These are phyloP conservation scores for Fulica atra DNA, from an alignment of 2,113 vertebrate genomes.

Conservation along the genomic window DNA sequence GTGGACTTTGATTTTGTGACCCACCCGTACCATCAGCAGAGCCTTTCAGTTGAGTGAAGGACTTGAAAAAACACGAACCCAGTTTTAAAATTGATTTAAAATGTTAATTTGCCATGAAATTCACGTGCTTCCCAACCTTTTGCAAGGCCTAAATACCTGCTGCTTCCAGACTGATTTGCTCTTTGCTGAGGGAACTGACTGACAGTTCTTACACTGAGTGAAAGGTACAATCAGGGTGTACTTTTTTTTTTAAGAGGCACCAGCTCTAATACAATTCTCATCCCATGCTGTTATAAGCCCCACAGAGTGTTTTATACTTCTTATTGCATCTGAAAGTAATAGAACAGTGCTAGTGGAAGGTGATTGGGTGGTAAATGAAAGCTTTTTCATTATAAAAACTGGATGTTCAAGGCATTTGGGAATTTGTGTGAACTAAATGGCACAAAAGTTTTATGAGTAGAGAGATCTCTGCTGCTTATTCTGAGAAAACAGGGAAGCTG, in stretches of 20 bases:
- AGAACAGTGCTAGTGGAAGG: not conserved
- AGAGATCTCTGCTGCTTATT: not conserved
- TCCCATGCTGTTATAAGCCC: conserved; percentile 6
- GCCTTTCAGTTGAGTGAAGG: not conserved
- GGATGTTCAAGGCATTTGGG: conserved; percentile 12
- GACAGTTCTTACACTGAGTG: not conserved
- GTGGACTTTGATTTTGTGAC: not conserved
- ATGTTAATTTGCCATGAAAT: conserved; percentile 7
- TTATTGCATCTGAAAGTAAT: conserved; percentile 20
- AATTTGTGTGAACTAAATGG: conserved; percentile 2
- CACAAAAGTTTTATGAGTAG: not conserved
- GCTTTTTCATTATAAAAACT: conserved; percentile 25
- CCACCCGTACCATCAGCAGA: not conserved
- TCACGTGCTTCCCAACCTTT: not conserved
- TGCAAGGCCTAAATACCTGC: not conserved
- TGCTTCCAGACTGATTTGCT: not conserved
- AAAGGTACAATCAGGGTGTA: conserved; percentile 20
- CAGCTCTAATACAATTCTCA: conserved; percentile 16
- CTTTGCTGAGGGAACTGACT: not conserved
- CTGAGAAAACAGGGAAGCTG: not conserved
- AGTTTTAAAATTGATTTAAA: not conserved
- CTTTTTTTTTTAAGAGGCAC: conserved; percentile 34
- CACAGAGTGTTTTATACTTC: not conserved
- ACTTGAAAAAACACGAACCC: not conserved
- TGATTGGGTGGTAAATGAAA: conserved; percentile 30